Evolutionary conservation across 2,888 invertebrate genomes (phyloP), one percentile per base, ranked within the genome.

Genomic region (Agrochola macilenta): DNA sequence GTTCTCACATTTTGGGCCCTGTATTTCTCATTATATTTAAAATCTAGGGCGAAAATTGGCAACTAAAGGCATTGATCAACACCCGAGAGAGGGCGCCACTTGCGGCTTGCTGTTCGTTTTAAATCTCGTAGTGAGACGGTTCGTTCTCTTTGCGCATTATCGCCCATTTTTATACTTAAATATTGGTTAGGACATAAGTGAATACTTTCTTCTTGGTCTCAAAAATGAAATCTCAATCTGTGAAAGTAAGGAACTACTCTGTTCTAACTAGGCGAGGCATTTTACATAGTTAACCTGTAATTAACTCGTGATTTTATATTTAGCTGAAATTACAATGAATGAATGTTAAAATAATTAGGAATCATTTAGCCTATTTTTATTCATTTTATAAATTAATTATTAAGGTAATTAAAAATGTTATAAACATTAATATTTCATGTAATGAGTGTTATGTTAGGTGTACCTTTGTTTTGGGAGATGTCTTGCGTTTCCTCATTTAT

Each of bases 171-270:
- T 81, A 72, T 81, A 83, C 66, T 78, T 71, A 79, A 78, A 71
- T 66, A 80, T 83, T 83, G 79, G 78, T 83, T 87, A 88, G 83
- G 81, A 78, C 81, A 70, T 88, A 88, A 82, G 82, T 83, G 60
- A 84, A 82, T 74, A 80, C 76, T 82, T 87, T 88, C 82, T 84
- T 88, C 86, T 85, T 90, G 90, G 90, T 90, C 89, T 89, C 89
- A 85, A 86, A 79, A 85, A 79, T 79, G 58, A 78, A 85, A 86
- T 90, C 85, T 90, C 84, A 81, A 76, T 81, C 74, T 83, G 79
- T 82, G 78, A 82, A 86, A 76, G 58, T 69, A 78, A 84, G 86
- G 84, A 81, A 89, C 89, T 90, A 87, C 90, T 90, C 90, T 89
- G 89, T 87, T 82, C 64, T n/a, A 76, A 65, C 52, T 71, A 71